Conservation (phyloP, 2,888 invertebrate genomes). For the Agriopis leucophaearia region DNA sequence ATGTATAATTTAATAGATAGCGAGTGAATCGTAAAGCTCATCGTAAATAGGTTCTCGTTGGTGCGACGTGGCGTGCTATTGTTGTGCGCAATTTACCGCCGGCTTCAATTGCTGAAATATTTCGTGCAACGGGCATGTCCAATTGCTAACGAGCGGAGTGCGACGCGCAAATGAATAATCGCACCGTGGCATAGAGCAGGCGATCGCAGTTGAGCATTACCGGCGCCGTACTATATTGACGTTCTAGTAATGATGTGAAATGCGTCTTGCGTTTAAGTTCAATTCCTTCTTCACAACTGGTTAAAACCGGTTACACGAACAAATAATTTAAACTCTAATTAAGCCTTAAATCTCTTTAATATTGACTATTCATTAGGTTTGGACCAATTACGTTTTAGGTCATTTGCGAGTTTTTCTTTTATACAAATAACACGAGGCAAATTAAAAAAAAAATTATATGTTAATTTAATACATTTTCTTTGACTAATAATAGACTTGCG, state of each 20-base stretch:
- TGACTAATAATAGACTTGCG: too few species aligned
- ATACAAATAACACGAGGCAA: too few species aligned
- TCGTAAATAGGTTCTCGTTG: constrained; percentile 75
- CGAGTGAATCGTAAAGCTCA: constrained; percentile 81
- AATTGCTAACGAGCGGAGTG: constrained; percentile 86
- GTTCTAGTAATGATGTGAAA: constrained; percentile 35
- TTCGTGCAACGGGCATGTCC: constrained; percentile 85
- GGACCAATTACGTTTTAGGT: too few species aligned
- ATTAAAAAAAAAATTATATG: too few species aligned
- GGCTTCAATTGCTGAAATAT: constrained; percentile 86
- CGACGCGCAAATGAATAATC: constrained; percentile 85
- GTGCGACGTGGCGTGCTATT: constrained; percentile 72
- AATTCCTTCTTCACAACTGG: not conserved
- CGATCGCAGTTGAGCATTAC: constrained; percentile 59
- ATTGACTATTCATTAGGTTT: too few species aligned
- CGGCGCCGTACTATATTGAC: constrained; percentile 44
- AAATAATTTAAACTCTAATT: not conserved
- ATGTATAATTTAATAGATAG: constrained; percentile 78
- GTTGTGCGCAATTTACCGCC: constrained; percentile 83
- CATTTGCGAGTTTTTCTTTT: too few species aligned
- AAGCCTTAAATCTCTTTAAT: too few species aligned
- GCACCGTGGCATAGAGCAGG: constrained; percentile 75
- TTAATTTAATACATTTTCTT: too few species aligned
- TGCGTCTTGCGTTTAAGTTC: constrained; percentile 19
- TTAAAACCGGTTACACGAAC: too few species aligned